Percentiles rank a stretch among this genome's conserved stretches.
phyloP scores from a whole-genome alignment of 2,888 invertebrate genomes.

The Drosophila macrospina region DNA sequence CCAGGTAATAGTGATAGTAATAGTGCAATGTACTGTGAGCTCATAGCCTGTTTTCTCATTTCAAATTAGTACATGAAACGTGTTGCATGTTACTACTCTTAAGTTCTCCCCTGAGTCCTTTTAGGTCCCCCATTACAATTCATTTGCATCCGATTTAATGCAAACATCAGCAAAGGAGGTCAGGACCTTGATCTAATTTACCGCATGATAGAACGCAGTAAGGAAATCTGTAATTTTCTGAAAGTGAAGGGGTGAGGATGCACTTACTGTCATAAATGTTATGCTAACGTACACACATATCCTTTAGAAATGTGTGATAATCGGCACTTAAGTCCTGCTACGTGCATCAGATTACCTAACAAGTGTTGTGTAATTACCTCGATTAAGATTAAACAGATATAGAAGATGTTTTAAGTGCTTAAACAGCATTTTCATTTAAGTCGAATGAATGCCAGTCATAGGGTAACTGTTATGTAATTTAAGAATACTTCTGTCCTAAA shows the following conservation, averaged over 20 bases:
- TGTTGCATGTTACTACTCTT: background rate
- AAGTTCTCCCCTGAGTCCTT: slow-evolving; percentile 12
- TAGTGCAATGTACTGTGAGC: slow-evolving; percentile 20
- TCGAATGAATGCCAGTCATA: background rate
- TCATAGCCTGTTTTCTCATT: background rate
- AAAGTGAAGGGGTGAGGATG: slow-evolving; percentile 5
- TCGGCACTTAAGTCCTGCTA: slow-evolving; percentile 12
- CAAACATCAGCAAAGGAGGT: slow-evolving; percentile 2
- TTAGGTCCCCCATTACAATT: background rate
- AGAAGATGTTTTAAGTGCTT: background rate
- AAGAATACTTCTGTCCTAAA: no score
- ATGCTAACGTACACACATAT: slow-evolving; percentile 8
- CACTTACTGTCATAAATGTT: slow-evolving; percentile 13
- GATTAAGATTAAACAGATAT: slow-evolving; percentile 13
- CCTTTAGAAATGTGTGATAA: slow-evolving; percentile 20
- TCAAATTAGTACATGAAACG: background rate
- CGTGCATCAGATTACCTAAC: slow-evolving; percentile 21
- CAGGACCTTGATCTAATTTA: slow-evolving; percentile 21
- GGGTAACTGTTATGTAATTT: background rate
- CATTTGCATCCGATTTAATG: slow-evolving; percentile 10
- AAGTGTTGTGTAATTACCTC: background rate
- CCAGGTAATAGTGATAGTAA: slow-evolving; percentile 10
- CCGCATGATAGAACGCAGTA: background rate
- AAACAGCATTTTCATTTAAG: slow-evolving; percentile 1
- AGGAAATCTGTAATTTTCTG: background rate